phyloP scores from a whole-genome alignment of 53 echinoderm and acorn worm genomes.

The Echinarachnius parma region DNA sequence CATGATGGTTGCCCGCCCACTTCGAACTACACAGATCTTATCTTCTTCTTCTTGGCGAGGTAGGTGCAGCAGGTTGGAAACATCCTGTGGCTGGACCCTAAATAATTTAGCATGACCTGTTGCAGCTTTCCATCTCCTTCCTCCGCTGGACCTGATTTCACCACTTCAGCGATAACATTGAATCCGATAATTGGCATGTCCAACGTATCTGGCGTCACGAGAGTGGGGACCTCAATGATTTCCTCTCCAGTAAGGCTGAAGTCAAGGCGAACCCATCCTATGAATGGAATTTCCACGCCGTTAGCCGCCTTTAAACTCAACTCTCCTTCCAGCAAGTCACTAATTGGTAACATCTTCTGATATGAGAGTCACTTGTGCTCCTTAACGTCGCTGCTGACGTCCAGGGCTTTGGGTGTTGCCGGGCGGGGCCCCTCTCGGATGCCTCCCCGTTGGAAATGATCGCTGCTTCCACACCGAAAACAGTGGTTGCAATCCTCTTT shows the following conservation, averaged over 20 bases:
- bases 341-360: background rate
- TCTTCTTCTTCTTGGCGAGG: background rate
- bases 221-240: background rate
- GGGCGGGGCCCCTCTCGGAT: background rate
- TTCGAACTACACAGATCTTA: background rate
- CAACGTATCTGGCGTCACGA: background rate
- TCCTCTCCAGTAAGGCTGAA: slow-evolving; percentile 3
- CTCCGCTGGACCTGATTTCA: background rate
- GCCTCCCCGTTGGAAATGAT: slow-evolving; percentile 5
- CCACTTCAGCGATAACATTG: slow-evolving; percentile 8
- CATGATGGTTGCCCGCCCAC: background rate
- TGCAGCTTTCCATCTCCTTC: background rate
- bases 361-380: slow-evolving; percentile 11
- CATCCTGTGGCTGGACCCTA: background rate
- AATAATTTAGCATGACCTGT: background rate
- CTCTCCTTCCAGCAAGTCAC: background rate
- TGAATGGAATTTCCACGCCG: background rate
- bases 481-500: slow-evolving; percentile 5
- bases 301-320: background rate
- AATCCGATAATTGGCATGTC: slow-evolving; percentile 5
- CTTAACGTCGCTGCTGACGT: background rate
- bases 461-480: slow-evolving; percentile 10
- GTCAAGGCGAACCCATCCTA: background rate
- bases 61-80: background rate
- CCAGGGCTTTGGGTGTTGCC: background rate